Evolutionary conservation across 64 coral and sea anemone genomes (phyloP), one percentile per base, ranked within the genome.

Genomic region (Stichodactyla helianthus): DNA sequence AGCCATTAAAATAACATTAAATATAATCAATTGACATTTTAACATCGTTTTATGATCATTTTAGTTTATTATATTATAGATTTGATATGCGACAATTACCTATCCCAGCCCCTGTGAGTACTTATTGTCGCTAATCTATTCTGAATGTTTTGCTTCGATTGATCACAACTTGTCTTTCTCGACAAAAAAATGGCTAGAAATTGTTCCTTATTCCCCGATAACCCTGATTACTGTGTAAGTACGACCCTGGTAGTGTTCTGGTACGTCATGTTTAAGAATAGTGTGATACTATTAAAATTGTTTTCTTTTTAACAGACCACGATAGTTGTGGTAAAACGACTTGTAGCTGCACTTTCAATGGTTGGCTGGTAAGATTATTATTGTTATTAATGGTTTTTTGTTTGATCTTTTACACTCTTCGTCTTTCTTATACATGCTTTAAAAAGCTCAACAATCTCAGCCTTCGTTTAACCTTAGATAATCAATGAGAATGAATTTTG

Each of bases 171-270:
- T 81, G 78, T 22, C 0, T 52, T 52, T 51, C 13, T 81, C 78
- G 50, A 10, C 51, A 0, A 17, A 54, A 8, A 92, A 54, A 92
- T 92, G 90, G 90, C 85, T 15, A 83, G 20, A 51, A 86, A 64
- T 19, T 94, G 93, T 57, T 61, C 68, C 0, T 53, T 94, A 53
- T 94, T 94, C 82, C 82, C 88, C n/a, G 93, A 94, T 50, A 83
- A 86, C 55, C 93, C 68, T 22, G 88, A 79, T 58, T 84, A 94
- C 76, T 94, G 93, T 77, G 93, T 94, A 87, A 87, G 93, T 88
- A 92, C 16, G 12, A 26, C 78, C 70, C 14, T 10, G 23, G 74
- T 20, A 17, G 15, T 16, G 20, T 51, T 77, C 26, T 25, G 8
- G 59, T 6, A 55, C 6, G 71, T 88, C 6, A 31, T 50, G 19